These are phyloP conservation scores for Brachynemurus nebulosus DNA, from an alignment of 2,888 invertebrate genomes.

Conservation along the genomic window DNA sequence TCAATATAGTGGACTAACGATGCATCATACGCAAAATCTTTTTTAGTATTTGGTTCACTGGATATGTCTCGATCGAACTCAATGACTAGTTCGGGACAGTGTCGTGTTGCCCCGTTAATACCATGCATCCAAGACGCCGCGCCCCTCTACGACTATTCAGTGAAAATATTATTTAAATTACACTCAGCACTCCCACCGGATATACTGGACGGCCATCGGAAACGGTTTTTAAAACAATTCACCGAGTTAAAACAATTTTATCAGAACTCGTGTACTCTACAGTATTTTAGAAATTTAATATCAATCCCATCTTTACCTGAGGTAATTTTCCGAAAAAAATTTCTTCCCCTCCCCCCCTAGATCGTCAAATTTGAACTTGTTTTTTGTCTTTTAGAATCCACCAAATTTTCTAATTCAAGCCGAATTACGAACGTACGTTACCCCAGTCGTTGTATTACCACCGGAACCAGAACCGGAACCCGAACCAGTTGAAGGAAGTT, in stretches of 20 bases:
- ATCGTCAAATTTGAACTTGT: not conserved
- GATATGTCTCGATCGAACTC: constrained; percentile 91
- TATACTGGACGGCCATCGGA: constrained; percentile 76
- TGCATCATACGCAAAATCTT: too few relatives aligned
- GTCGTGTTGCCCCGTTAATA: constrained; percentile 88
- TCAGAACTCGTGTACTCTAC: constrained; percentile 79
- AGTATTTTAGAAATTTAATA: constrained; percentile 94
- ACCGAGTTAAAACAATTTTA: constrained; percentile 82
- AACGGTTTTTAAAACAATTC: constrained; percentile 83
- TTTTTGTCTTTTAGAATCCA: constrained; percentile 43
- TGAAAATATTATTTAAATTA: constrained; percentile 88
- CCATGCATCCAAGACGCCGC: constrained; percentile 93
- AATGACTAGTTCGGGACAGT: constrained; percentile 95
- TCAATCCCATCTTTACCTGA: constrained; percentile 85
- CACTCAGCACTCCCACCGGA: constrained; percentile 86
- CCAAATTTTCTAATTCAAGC: constrained; percentile 91
- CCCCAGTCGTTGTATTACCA: constrained; percentile 81
- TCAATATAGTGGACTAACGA: too few relatives aligned
- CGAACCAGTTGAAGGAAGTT: constrained; percentile 44
- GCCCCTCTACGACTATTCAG: constrained; percentile 90
- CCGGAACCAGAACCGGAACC: constrained; percentile 46
- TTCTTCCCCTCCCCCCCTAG: not conserved
- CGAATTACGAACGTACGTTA: constrained; percentile 85
- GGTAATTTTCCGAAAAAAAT: too few relatives aligned
- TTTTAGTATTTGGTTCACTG: constrained; percentile 80